These are phyloP conservation scores for Pemphigus obesinymphae DNA, from an alignment of 1,140 invertebrate species.

Conservation along the genomic window DNA sequence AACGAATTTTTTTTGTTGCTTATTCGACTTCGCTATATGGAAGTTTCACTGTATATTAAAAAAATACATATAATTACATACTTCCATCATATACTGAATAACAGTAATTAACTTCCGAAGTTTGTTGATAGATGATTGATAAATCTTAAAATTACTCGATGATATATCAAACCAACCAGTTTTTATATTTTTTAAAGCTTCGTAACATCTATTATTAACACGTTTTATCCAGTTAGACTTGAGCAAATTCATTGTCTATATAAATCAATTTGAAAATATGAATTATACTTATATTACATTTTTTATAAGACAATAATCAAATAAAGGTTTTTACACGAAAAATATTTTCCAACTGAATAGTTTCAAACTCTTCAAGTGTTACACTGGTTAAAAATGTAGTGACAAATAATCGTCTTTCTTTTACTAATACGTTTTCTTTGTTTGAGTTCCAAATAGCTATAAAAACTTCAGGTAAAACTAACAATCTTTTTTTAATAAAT, in stretches of 20 bases:
- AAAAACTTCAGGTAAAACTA: not conserved
- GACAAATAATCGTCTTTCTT: not conserved
- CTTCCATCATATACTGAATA: slow-evolving; percentile 2
- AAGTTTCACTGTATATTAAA: too few species aligned
- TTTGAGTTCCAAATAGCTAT: not conserved
- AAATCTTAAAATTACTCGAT: not conserved
- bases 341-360: not conserved
- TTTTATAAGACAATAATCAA: not conserved
- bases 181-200: not conserved
- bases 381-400: not conserved
- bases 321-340: not conserved
- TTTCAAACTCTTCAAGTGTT: not conserved
- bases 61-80: too few species aligned
- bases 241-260: not conserved
- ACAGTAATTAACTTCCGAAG: not conserved
- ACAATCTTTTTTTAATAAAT: not conserved
- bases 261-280: too few species aligned
- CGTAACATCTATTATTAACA: not conserved
- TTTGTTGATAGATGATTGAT: not conserved
- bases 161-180: slow-evolving; percentile 2
- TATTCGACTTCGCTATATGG: too few species aligned
- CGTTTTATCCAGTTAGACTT: not conserved
- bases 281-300: not conserved
- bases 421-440: not conserved
- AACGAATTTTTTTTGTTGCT: too few species aligned